phyloP scores from a whole-genome alignment of 2,113 vertebrate genomes.

The Candoia aspera region DNA sequence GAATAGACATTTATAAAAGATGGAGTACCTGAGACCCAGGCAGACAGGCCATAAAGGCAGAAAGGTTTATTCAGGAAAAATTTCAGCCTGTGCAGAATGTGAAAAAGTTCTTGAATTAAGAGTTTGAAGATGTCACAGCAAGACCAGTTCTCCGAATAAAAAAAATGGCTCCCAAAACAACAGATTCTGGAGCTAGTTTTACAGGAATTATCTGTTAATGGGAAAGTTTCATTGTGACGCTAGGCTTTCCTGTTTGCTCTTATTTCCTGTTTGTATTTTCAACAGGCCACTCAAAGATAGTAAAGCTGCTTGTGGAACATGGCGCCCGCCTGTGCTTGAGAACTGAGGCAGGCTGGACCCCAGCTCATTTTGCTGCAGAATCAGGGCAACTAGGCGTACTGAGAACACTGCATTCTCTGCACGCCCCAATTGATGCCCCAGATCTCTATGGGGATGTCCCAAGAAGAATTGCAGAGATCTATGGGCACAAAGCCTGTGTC shows the following conservation, averaged over 20 bases:
- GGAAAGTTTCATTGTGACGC: background rate
- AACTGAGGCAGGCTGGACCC: conserved; percentile 83
- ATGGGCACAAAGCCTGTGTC: conserved; percentile 84
- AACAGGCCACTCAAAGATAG: conserved; percentile 78
- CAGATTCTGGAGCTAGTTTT: background rate
- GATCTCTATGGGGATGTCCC: conserved; percentile 87
- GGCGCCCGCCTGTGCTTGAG: conserved; percentile 82
- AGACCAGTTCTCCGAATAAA: background rate
- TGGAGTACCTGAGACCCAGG: background rate
- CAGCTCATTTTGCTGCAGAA: conserved; percentile 88
- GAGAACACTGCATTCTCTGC: conserved; percentile 79
- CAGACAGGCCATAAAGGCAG: background rate
- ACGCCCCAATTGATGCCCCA: conserved; percentile 78
- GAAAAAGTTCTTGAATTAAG: background rate
- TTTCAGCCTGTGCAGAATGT: background rate
- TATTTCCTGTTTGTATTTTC: background rate
- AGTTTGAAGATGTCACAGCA: background rate
- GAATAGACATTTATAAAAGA: background rate
- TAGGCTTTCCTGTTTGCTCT: background rate
- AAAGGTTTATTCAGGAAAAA: background rate
- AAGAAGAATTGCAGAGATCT: conserved; percentile 83
- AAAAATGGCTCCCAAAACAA: background rate
- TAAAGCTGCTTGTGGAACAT: conserved; percentile 78
- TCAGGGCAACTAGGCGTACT: conserved; percentile 79
- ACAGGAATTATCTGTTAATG: background rate